Evolutionary conservation across 2,797 vertebrate genomes (phyloP), one percentile per base, ranked within the genome.

Genomic region (Danio choprae): DNA sequence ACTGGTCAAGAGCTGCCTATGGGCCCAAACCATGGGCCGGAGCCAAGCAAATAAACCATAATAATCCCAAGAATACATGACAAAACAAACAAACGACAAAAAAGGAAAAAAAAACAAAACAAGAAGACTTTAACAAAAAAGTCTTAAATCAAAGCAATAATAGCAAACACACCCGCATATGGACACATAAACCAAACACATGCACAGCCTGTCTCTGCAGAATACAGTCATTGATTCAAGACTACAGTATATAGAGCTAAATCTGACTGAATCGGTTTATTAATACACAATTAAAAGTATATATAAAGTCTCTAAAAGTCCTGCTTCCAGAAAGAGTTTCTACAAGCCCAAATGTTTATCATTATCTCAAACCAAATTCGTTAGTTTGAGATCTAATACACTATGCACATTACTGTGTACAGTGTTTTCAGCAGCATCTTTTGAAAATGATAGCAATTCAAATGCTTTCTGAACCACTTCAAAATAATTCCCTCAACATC

Each of bases 1-100:
- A 93, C 93, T 98, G 97, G 84, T 92, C 92, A 90, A 94, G 95
- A 70, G 92, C 96, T 88, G 95, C 95, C 97, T 99, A 94, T 82
- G 89, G 89, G 91, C 93, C 89, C 81, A 91, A 91, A 88, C 90
- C 89, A 90, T 91, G 92, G 91, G 75, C 93, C 87, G 67, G 80
- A 70, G 82, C 90, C 92, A 93, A 93, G 90, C 92, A 91, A 92
- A 91, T 89, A 90, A 86, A 90, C 85, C 90, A 92, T 84, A 81
- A 84, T 71, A 56, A 85, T 75, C 60, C 80, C 59, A 81, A 80
- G 80, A 80, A 92, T 89, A 87, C 89, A 91, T 91, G 89, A 87
- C 89, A 86, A 91, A 86, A 89, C 76, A 85, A 90, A 90, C 87
- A 82, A 56, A 93, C 92, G 88, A 50, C 40, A 44, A 69, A 44